Evolutionary conservation across 2,113 vertebrate species (phyloP).

Genomic region (Nothocercus julius): DNA sequence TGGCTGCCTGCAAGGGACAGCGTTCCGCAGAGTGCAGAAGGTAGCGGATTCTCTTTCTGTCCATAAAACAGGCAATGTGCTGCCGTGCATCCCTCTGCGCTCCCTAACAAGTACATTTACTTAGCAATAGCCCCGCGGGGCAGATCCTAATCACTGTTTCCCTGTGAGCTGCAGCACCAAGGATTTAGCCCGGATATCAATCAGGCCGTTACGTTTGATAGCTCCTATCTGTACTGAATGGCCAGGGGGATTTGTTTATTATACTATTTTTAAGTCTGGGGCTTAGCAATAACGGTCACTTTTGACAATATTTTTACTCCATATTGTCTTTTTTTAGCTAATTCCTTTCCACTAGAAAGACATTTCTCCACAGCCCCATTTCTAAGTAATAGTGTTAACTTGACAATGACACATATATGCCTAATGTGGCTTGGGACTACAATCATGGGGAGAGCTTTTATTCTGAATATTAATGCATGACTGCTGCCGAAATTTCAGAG

Average conservation of each 20-base stretch:
- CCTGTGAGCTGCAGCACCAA: not conserved
- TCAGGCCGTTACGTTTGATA: not conserved
- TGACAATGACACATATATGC: not conserved
- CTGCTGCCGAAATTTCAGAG: conserved; percentile 6
- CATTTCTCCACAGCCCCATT: not conserved
- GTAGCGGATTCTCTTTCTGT: not conserved
- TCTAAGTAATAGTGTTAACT: not conserved
- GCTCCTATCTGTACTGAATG: not conserved
- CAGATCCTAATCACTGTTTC: not conserved
- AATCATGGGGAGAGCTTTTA: not conserved
- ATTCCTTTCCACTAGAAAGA: not conserved
- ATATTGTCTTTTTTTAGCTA: not conserved
- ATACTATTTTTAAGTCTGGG: not conserved
- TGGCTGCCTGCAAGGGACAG: not conserved
- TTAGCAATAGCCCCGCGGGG: not conserved
- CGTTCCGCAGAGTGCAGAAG: not conserved
- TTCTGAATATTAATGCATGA: not conserved
- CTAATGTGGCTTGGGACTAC: not conserved
- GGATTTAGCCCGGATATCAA: not conserved
- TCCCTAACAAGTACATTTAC: not conserved
- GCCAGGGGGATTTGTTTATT: accelerated
- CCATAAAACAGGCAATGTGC: not conserved
- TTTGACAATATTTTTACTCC: not conserved
- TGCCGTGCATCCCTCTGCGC: not conserved
- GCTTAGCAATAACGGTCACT: not conserved